Percentiles rank a stretch among this genome's conserved stretches.
Conservation (phyloP, 2,888 invertebrate genomes). For the Rhamnusium bicolor region DNA sequence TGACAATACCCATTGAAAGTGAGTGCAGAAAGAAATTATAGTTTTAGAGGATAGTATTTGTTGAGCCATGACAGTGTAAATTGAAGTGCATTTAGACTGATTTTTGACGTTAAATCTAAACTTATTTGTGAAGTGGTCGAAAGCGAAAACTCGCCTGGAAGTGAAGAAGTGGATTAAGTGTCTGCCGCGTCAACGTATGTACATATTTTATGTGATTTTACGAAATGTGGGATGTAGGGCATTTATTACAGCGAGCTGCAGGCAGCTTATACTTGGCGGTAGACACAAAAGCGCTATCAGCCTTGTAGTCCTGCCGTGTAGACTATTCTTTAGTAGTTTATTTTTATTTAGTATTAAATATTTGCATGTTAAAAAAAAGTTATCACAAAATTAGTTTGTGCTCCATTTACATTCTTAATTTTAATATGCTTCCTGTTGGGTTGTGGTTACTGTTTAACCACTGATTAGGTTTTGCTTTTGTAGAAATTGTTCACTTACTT, state of each 20-base stretch:
- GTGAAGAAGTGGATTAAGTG: conserved; percentile 46
- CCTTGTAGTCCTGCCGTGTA: conserved; percentile 25
- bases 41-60: conserved; percentile 54
- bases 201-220: conserved; percentile 53
- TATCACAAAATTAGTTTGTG: conserved; percentile 32
- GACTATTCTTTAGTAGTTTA: conserved; percentile 28
- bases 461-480: conserved; percentile 40
- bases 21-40: conserved; percentile 61
- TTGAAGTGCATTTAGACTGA: conserved; percentile 65
- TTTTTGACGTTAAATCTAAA: conserved; percentile 55
- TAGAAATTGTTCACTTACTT: conserved; percentile 16
- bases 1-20: conserved; percentile 56
- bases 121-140: conserved; percentile 54
- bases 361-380: conserved; percentile 47
- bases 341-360: conserved; percentile 18
- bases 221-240: conserved; percentile 43
- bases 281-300: conserved; percentile 39
- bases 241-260: conserved; percentile 39
- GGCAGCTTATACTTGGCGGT: conserved; percentile 36
- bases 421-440: conserved; percentile 61
- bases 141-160: conserved; percentile 42
- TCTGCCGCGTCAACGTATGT: conserved; percentile 55
- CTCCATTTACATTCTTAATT: conserved; percentile 39
- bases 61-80: conserved; percentile 70
- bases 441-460: conserved; percentile 59